Evolutionary conservation across 2,113 vertebrate species (phyloP).

Genomic region (Pardalotus punctatus): DNA sequence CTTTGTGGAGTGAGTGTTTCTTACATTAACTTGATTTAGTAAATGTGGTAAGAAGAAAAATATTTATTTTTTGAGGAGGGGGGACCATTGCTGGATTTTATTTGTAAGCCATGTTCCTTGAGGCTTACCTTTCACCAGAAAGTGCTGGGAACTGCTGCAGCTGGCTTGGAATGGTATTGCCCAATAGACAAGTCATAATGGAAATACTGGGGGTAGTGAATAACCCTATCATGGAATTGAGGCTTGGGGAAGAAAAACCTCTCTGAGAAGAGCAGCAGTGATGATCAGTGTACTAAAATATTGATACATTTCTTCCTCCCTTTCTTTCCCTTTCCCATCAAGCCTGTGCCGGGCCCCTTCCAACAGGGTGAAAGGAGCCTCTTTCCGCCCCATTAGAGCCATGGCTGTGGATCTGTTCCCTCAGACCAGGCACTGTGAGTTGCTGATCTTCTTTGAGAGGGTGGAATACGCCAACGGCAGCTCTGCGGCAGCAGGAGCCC

Average conservation of each 20-base stretch:
- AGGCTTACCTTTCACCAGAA: not conserved
- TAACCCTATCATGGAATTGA: not conserved
- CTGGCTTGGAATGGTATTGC: not conserved
- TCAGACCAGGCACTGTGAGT: slow-evolving; percentile 91
- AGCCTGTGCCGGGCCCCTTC: slow-evolving; percentile 91
- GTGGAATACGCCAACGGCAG: slow-evolving; percentile 62
- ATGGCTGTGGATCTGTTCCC: slow-evolving; percentile 95
- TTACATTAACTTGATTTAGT: not conserved
- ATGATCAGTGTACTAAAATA: accelerated
- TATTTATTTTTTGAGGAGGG: accelerated
- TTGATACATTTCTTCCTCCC: not conserved
- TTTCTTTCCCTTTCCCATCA: not conserved
- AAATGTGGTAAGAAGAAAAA: not conserved
- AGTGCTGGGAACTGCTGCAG: not conserved
- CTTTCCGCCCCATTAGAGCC: slow-evolving; percentile 85
- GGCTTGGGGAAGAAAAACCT: not conserved
- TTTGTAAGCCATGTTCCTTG: not conserved
- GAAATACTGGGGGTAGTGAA: not conserved
- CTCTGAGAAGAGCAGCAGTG: not conserved
- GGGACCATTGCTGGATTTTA: accelerated
- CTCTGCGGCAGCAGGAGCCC: not conserved
- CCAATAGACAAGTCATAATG: accelerated
- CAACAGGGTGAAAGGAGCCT: slow-evolving; percentile 86
- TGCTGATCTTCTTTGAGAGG: slow-evolving; percentile 89
- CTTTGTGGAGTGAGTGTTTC: slow-evolving; percentile 91